phyloP scores from a whole-genome alignment of 2,888 invertebrate genomes.

The Idaea biselata region DNA sequence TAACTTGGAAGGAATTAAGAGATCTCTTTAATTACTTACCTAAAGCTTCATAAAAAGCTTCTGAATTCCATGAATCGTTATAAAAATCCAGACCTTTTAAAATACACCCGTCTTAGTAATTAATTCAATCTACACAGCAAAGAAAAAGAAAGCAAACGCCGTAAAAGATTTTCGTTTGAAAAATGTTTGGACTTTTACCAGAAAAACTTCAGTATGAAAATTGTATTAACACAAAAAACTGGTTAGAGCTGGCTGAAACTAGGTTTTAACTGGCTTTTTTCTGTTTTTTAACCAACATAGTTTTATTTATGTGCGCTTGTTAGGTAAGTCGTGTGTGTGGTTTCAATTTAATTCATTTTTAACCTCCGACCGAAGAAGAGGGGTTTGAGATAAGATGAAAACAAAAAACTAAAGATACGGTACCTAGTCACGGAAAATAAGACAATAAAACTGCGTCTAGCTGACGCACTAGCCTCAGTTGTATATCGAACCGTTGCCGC shows the following conservation, averaged over 20 bases:
- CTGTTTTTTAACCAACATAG: neutral
- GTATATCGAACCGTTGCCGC: no score
- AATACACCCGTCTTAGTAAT: neutral
- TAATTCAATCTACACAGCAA: slow-evolving; percentile 1
- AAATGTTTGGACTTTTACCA: neutral
- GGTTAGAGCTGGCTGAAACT: neutral
- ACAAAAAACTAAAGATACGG: no score
- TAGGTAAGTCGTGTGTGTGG: no score
- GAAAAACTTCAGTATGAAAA: neutral
- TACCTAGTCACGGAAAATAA: no score
- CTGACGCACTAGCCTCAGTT: no score
- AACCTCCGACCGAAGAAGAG: no score
- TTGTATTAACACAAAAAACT: neutral
- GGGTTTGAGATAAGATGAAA: no score
- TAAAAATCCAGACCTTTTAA: neutral
- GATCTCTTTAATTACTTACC: neutral
- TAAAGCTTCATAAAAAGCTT: neutral
- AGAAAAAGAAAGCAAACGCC: neutral
- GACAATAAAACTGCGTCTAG: no score
- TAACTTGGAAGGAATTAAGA: neutral
- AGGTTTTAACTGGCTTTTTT: neutral
- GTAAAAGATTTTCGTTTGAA: neutral
- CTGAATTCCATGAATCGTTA: neutral
- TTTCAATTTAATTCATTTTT: no score
- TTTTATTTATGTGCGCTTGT: neutral